Percentiles rank a stretch among this genome's conserved stretches.
phyloP scores from a whole-genome alignment of 2,797 vertebrate species.

The Setipinna tenuifilis region DNA sequence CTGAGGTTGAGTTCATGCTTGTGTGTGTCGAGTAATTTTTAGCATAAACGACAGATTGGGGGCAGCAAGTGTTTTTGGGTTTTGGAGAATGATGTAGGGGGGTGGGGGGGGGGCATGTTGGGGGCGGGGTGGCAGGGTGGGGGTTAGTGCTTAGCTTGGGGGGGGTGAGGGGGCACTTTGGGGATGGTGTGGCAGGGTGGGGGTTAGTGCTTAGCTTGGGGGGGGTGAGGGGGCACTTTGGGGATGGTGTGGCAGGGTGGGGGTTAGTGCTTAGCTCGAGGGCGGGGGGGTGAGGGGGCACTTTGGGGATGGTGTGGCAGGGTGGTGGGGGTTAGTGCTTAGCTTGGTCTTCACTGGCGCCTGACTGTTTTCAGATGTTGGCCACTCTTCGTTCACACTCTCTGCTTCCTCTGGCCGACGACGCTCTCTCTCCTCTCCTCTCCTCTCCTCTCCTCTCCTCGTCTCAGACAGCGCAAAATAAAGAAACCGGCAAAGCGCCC shows the following conservation, averaged over 20 bases:
- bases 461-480: background rate
- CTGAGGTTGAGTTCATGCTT: background rate
- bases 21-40: background rate
- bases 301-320: background rate
- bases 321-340: too few species aligned
- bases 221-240: background rate
- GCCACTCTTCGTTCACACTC: background rate
- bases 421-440: background rate
- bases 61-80: too few species aligned
- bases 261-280: too few species aligned
- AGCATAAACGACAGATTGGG: background rate
- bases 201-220: too few species aligned
- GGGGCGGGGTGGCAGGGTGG: too few species aligned
- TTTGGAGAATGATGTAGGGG: background rate
- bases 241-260: too few species aligned
- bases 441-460: background rate
- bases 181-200: too few species aligned
- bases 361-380: background rate
- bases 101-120: background rate
- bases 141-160: too few species aligned
- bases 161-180: background rate
- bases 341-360: background rate
- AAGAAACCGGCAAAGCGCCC: background rate
- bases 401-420: background rate
- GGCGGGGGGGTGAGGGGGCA: background rate